These are phyloP conservation scores for Actinostola sp. DNA, from an alignment of 92 coral and sea anemone genomes.

Conservation along the genomic window DNA sequence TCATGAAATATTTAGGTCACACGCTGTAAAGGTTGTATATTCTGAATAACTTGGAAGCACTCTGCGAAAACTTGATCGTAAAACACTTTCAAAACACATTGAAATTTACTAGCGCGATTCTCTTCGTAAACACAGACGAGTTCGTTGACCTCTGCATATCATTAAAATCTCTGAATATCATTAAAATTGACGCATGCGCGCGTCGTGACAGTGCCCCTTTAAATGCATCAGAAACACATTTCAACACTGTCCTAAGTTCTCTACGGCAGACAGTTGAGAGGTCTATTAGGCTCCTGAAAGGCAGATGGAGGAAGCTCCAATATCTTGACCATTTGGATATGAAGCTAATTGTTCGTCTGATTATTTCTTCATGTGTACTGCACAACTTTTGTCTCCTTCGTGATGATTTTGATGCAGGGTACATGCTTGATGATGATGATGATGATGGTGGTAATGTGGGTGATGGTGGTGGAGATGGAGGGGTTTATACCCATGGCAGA, in stretches of 20 bases:
- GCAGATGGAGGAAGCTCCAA: conserved; percentile 14
- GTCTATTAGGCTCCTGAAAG: conserved; percentile 54
- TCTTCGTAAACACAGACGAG: no score
- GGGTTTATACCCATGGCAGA: conserved; percentile 25
- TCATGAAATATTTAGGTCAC: no score
- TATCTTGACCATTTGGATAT: conserved; percentile 44
- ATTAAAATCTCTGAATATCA: no score
- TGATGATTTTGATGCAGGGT: conserved; percentile 57
- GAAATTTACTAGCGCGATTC: no score
- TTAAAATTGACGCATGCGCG: no score
- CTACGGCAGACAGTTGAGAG: conserved; percentile 48
- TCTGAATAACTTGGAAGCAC: no score
- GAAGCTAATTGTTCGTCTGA: conserved; percentile 32
- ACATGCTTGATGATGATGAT: conserved; percentile 36
- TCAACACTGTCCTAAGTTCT: conserved; percentile 37
- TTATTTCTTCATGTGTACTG: conserved; percentile 52
- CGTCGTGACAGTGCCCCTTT: conserved; percentile 36
- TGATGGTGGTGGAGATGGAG: conserved; percentile 23
- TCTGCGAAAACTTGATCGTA: no score
- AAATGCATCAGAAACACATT: conserved; percentile 25
- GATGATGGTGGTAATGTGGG: conserved; percentile 24
- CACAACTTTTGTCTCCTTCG: conserved; percentile 47
- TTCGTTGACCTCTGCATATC: no score
- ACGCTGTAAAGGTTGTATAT: no score
- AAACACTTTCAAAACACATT: no score